Evolutionary conservation across 2,113 vertebrate species (phyloP).

Genomic region (Pelusios castaneus): DNA sequence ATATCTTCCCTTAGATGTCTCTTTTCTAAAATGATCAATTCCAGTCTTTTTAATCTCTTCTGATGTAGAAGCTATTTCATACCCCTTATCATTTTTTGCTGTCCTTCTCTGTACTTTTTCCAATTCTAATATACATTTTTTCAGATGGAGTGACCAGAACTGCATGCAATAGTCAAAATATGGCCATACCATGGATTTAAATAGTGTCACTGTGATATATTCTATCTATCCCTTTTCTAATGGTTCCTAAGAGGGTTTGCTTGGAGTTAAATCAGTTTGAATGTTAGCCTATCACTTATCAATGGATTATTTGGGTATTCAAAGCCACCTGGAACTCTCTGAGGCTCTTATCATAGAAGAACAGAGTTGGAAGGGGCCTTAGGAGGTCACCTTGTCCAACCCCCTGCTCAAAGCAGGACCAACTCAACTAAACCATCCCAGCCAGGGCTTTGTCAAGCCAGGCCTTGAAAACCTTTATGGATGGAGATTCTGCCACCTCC

Average conservation of each 20-base stretch:
- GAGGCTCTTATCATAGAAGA: conserved; percentile 33
- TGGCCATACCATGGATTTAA: not conserved
- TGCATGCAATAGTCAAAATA: not conserved
- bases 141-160: not conserved
- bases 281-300: not conserved
- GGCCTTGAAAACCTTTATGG: too few relatives aligned
- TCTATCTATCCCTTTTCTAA: not conserved
- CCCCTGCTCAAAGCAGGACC: too few relatives aligned
- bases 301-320: not conserved
- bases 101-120: not conserved
- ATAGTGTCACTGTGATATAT: not conserved
- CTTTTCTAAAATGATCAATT: not conserved
- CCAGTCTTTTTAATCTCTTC: not conserved
- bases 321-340: conserved; percentile 27
- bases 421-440: too few relatives aligned
- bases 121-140: not conserved
- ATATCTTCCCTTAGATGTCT: not conserved
- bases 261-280: conserved; percentile 15
- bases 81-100: not conserved
- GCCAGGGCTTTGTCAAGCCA: too few relatives aligned
- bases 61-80: not conserved
- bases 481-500: too few relatives aligned
- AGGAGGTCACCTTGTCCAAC: too few relatives aligned
- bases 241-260: not conserved
- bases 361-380: too few relatives aligned